phyloP scores from a whole-genome alignment of 2,113 vertebrate genomes.

The Chitala chitala region DNA sequence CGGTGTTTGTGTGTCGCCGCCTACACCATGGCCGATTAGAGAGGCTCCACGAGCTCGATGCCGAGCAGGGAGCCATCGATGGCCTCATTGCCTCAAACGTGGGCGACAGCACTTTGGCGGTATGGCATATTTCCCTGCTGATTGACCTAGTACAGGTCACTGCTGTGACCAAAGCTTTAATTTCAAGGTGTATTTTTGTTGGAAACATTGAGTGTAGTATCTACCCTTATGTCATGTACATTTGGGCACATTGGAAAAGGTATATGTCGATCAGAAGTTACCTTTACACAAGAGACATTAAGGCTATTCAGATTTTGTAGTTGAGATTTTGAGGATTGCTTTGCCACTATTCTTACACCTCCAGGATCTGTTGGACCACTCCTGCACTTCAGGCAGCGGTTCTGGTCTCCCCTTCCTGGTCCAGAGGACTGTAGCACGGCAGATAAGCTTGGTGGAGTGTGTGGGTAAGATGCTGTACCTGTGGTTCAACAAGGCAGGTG shows the following conservation, averaged over 20 bases:
- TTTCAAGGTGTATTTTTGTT: too few relatives aligned
- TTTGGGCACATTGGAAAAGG: too few relatives aligned
- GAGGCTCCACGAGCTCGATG: constrained; percentile 60
- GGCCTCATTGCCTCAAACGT: constrained; percentile 67
- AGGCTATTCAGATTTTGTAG: not conserved
- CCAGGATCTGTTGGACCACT: constrained; percentile 92
- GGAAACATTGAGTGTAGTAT: too few relatives aligned
- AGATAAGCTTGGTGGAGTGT: constrained; percentile 93
- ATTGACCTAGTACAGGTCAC: too few relatives aligned
- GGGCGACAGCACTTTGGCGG: constrained; percentile 67
- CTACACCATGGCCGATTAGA: constrained; percentile 58
- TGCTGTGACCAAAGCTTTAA: too few relatives aligned
- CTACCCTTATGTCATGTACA: too few relatives aligned
- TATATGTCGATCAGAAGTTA: too few relatives aligned
- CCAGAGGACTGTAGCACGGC: constrained; percentile 92
- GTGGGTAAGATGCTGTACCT: constrained; percentile 66
- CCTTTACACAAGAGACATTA: not conserved
- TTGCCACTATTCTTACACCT: constrained; percentile 34
- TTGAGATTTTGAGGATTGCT: not conserved
- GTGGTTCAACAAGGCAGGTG: not conserved
- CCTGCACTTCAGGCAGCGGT: constrained; percentile 93
- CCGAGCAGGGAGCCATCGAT: constrained; percentile 61
- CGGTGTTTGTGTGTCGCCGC: constrained; percentile 57
- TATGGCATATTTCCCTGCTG: constrained; percentile 28
- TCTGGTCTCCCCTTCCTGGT: constrained; percentile 96